Conservation (phyloP, 2,113 vertebrate species). For the Callospermophilus lateralis region DNA sequence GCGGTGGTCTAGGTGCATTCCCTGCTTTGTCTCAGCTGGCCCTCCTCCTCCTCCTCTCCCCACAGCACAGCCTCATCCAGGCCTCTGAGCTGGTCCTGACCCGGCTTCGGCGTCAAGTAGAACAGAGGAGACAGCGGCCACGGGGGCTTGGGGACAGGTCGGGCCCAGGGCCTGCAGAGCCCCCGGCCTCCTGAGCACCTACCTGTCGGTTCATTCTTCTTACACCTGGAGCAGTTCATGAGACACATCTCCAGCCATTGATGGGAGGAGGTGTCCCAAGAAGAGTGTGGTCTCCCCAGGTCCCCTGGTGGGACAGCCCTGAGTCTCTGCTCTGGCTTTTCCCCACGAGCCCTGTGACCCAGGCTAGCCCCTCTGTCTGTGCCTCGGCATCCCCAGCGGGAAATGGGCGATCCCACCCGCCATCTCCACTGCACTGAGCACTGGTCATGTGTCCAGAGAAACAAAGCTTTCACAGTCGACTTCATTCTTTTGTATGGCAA, state of each 20-base stretch:
- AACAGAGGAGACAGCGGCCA: constrained; percentile 4
- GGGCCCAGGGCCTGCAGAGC: neutral
- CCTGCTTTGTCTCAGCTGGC: neutral
- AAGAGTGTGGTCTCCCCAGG: neutral
- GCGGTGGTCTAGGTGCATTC: rapidly evolving
- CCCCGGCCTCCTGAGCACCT: neutral
- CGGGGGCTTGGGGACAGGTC: neutral
- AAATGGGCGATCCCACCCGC: neutral
- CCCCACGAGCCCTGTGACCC: neutral
- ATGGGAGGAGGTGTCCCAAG: neutral
- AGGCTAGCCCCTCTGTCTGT: neutral
- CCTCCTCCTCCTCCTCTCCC: neutral
- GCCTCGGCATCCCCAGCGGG: neutral
- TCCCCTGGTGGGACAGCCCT: neutral
- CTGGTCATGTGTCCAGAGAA: neutral
- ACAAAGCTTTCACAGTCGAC: neutral
- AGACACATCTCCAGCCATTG: neutral
- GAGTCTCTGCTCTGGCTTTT: too few relatives aligned
- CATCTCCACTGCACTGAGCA: rapidly evolving
- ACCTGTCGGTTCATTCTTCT: neutral
- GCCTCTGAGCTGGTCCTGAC: constrained; percentile 78
- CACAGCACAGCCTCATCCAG: constrained; percentile 85
- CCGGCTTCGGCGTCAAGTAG: constrained; percentile 75
- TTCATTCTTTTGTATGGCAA: neutral
- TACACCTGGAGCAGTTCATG: rapidly evolving